A percentile compares a stretch with the other conserved stretches of the same genome.
Conservation (phyloP, 2,888 invertebrate genomes). For the Neoitamus cyanurus region DNA sequence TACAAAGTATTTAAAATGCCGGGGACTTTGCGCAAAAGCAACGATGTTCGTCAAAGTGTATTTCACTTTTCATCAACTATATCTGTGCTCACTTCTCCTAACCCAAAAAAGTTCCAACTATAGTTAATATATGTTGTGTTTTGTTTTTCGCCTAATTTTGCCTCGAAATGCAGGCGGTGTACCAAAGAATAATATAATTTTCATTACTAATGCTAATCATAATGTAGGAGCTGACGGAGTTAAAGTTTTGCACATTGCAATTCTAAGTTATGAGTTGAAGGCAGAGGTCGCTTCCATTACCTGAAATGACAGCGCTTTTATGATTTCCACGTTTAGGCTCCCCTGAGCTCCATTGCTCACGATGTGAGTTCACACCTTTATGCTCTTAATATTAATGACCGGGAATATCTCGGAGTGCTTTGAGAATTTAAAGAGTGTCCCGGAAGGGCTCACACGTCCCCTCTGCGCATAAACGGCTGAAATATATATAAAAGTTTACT, state of each 20-base stretch:
- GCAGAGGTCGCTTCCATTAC: not conserved
- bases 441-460: not conserved
- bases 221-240: not conserved
- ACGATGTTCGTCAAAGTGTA: too few species aligned
- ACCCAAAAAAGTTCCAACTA: too few species aligned
- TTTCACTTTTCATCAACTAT: too few species aligned
- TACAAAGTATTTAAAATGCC: too few species aligned
- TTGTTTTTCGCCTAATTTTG: too few species aligned
- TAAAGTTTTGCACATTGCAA: not conserved
- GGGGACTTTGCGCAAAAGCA: too few species aligned
- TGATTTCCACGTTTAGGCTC: not conserved
- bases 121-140: too few species aligned
- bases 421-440: not conserved
- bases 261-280: not conserved
- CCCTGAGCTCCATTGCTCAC: not conserved
- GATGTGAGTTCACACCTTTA: not conserved
- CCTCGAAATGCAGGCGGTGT: too few species aligned
- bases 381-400: not conserved
- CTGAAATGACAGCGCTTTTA: not conserved
- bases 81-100: too few species aligned
- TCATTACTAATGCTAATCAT: not conserved
- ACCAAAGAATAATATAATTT: not conserved
- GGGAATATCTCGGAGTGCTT: not conserved
- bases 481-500: slow-evolving; percentile 30
- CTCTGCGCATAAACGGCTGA: not conserved